These are phyloP conservation scores for Nebria brevicollis DNA, from an alignment of 2,888 invertebrate genomes.

Conservation along the genomic window DNA sequence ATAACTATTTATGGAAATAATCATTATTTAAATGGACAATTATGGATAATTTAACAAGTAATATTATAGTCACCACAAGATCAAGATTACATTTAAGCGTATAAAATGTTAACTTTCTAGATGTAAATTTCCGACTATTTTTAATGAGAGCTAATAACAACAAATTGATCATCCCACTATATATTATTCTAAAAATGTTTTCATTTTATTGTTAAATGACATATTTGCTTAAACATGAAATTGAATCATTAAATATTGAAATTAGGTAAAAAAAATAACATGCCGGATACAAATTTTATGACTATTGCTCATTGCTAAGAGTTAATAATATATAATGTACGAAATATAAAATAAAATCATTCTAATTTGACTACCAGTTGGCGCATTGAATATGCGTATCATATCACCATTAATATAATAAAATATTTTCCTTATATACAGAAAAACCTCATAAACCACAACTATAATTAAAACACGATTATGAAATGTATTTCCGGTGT, in stretches of 20 bases:
- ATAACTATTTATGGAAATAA: background rate
- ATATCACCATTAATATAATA: background rate
- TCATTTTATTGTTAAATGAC: background rate
- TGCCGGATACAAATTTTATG: no score
- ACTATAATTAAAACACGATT: background rate
- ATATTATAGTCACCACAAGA: background rate
- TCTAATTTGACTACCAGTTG: no score
- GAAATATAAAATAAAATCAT: no score
- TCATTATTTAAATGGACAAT: background rate
- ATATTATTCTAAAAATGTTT: background rate
- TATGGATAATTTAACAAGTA: background rate
- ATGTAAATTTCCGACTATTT: background rate
- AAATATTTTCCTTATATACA: background rate
- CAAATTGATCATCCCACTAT: background rate
- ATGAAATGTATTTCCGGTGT: background rate
- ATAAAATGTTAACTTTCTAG: background rate
- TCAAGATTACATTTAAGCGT: background rate
- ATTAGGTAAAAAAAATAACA: no score
- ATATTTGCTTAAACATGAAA: no score
- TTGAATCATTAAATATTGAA: no score
- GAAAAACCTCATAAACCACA: background rate
- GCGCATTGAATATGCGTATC: background rate
- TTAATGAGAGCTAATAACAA: background rate
- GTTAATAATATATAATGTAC: no score
- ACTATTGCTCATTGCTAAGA: no score